Conservation (phyloP, 1,140 invertebrate genomes). For the Anastrepha obliqua region DNA sequence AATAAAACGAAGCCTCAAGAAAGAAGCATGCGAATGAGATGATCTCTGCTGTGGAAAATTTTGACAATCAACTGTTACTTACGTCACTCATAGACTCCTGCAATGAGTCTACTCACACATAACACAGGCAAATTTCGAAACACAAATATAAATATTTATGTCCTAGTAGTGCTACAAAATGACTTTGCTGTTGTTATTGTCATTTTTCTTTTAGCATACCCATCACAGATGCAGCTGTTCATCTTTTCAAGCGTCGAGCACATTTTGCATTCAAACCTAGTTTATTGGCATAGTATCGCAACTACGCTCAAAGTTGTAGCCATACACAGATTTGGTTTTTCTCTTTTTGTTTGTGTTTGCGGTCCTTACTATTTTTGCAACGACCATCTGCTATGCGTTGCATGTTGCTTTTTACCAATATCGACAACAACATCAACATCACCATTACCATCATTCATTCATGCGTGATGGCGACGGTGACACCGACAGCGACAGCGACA, state of each 20-base stretch:
- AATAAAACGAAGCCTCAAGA: no score
- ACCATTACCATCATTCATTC: slow-evolving; percentile 52
- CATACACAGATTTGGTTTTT: no score
- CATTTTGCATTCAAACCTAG: background rate
- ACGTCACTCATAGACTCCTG: background rate
- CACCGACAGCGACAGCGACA: slow-evolving; percentile 19
- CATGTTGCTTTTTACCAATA: slow-evolving; percentile 45
- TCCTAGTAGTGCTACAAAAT: background rate
- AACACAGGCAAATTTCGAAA: background rate
- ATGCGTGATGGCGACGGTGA: slow-evolving; percentile 50
- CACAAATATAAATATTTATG: background rate
- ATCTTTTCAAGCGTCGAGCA: background rate
- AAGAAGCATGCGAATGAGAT: background rate
- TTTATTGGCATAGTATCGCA: background rate
- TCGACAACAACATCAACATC: slow-evolving; percentile 47
- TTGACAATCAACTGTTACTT: no score
- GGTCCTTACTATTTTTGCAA: slow-evolving; percentile 9
- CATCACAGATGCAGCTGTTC: background rate
- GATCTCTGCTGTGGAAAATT: no score
- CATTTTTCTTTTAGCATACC: background rate
- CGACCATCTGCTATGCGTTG: slow-evolving; percentile 15
- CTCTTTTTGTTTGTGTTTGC: no score
- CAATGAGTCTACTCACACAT: background rate
- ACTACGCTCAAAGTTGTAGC: background rate
- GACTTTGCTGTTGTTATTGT: background rate